These are phyloP conservation scores for Pammene fasciana DNA, from an alignment of 2,888 invertebrate species.

Conservation along the genomic window DNA sequence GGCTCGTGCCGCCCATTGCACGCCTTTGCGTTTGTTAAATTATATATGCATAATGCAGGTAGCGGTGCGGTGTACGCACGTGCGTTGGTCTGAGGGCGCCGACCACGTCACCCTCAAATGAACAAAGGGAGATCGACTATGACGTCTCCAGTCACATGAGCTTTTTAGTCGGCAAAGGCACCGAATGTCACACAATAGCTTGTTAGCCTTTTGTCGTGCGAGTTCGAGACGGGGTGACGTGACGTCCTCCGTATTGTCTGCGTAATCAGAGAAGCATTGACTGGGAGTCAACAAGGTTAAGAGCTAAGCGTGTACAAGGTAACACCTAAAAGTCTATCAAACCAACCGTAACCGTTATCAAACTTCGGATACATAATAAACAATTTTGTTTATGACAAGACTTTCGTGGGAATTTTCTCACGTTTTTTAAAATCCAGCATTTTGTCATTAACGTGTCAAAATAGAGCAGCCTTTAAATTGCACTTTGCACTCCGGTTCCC, in stretches of 20 bases:
- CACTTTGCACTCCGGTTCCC: slow-evolving; percentile 47
- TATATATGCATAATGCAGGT: slow-evolving; percentile 40
- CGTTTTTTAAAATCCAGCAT: background rate
- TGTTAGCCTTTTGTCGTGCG: slow-evolving; percentile 76
- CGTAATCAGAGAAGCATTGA: slow-evolving; percentile 72
- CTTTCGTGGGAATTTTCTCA: background rate
- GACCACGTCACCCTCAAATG: slow-evolving; percentile 9
- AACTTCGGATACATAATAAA: no score
- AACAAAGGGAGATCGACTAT: slow-evolving; percentile 1
- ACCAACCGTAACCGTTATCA: background rate
- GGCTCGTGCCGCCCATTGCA: slow-evolving; percentile 22
- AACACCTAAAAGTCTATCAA: slow-evolving; percentile 1
- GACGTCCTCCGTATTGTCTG: slow-evolving; percentile 73
- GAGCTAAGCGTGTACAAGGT: slow-evolving; percentile 41
- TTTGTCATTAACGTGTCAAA: background rate
- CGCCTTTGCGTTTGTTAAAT: slow-evolving; percentile 23
- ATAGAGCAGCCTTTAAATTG: slow-evolving; percentile 5
- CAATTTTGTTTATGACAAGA: no score
- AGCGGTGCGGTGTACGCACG: slow-evolving; percentile 25
- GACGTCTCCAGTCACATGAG: slow-evolving; percentile 24
- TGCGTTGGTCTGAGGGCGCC: slow-evolving; percentile 27
- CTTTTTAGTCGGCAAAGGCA: slow-evolving; percentile 43
- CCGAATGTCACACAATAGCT: slow-evolving; percentile 73
- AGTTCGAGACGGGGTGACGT: slow-evolving; percentile 64
- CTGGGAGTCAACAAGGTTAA: slow-evolving; percentile 56